Conservation (phyloP, 1,140 invertebrate genomes). For the Bacillus rossius region DNA sequence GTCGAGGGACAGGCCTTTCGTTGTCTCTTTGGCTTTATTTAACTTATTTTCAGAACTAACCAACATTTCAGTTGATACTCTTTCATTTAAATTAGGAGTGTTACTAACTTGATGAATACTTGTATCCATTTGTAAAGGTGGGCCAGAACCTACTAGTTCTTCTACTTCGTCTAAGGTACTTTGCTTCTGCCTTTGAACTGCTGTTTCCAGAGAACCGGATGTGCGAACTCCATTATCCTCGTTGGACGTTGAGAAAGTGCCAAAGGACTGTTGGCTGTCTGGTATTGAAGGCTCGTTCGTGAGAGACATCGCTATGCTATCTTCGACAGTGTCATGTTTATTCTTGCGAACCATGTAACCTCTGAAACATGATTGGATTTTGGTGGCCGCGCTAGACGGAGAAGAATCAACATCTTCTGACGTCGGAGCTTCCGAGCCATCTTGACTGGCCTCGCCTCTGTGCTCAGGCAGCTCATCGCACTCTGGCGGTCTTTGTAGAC, state of each 20-base stretch:
- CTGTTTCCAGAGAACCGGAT: conserved; percentile 3
- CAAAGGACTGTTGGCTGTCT: neutral
- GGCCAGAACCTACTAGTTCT: neutral
- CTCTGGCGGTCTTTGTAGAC: no score
- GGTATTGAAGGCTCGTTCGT: conserved; percentile 7
- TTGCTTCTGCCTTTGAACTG: conserved; percentile 2
- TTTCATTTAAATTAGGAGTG: no score
- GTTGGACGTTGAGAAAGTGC: neutral
- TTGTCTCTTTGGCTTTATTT: neutral
- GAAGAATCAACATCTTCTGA: neutral
- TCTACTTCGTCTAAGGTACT: neutral
- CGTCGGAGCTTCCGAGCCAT: neutral
- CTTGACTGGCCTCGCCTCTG: neutral
- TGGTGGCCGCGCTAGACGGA: conserved; percentile 51
- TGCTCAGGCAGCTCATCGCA: no score
- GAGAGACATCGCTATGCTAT: no score
- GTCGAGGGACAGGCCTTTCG: neutral
- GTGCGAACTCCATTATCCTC: conserved; percentile 1
- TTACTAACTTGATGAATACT: neutral
- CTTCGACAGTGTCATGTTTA: no score
- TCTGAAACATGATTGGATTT: conserved; percentile 67
- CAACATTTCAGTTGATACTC: no score
- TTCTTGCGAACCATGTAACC: conserved; percentile 55
- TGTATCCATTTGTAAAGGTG: neutral
- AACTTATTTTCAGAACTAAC: no score